Conservation (phyloP, 1,140 invertebrate species). For the Meteorus sp. region DNA sequence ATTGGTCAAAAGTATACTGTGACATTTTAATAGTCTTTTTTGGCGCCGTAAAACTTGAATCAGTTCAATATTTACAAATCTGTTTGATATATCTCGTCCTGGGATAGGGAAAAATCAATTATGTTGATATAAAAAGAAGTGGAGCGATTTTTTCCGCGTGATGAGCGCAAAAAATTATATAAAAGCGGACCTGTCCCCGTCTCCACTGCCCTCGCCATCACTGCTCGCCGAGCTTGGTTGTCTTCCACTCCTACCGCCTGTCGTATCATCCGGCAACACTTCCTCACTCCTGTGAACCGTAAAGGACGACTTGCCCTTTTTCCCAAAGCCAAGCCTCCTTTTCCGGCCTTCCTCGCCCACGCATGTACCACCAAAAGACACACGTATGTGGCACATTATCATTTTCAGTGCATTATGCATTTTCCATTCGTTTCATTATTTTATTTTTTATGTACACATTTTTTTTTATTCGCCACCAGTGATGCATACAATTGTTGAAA, state of each 20-base stretch:
- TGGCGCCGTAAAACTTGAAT: no score
- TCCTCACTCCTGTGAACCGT: slow-evolving; percentile 95
- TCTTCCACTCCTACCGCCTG: slow-evolving; percentile 71
- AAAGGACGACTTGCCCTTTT: slow-evolving; percentile 91
- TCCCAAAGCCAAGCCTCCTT: slow-evolving; percentile 92
- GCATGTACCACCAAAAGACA: slow-evolving; percentile 58
- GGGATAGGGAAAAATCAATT: no score
- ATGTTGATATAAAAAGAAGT: neutral
- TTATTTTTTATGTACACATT: slow-evolving; percentile 22
- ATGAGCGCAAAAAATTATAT: slow-evolving; percentile 15
- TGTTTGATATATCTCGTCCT: no score
- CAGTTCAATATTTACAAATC: no score
- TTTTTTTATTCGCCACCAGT: slow-evolving; percentile 25
- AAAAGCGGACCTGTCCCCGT: slow-evolving; percentile 74
- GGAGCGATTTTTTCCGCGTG: neutral
- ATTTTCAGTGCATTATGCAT: slow-evolving; percentile 40
- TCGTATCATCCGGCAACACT: slow-evolving; percentile 83
- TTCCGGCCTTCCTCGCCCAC: slow-evolving; percentile 78
- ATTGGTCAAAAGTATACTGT: no score
- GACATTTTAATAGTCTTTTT: no score
- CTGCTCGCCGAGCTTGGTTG: slow-evolving; percentile 87
- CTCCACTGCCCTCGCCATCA: slow-evolving; percentile 85
- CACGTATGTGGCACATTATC: slow-evolving; percentile 55
- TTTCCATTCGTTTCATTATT: slow-evolving; percentile 23
- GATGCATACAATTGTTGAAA: slow-evolving; percentile 36